Evolutionary conservation across 2,113 vertebrate species (phyloP).

Genomic region (Lycocorax pyrrhopterus): DNA sequence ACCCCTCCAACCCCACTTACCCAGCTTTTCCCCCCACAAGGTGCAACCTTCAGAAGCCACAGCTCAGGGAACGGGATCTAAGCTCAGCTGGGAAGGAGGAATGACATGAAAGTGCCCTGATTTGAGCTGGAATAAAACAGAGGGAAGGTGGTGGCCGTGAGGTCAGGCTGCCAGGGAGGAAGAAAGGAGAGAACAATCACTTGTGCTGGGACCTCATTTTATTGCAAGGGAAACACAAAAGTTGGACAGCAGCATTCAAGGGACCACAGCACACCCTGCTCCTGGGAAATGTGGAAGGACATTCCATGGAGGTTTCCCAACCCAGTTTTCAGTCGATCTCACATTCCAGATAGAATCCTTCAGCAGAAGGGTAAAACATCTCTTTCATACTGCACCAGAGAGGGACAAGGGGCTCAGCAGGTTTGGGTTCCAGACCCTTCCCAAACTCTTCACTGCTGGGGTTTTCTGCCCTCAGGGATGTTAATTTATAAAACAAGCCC

Average conservation of each 20-base stretch:
- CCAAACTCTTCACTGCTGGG: neutral
- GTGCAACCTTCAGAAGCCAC: neutral
- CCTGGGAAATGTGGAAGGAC: neutral
- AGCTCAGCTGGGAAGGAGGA: neutral
- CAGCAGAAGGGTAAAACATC: neutral
- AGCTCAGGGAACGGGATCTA: neutral
- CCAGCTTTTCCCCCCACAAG: too few species aligned
- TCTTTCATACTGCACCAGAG: neutral
- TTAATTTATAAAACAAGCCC: neutral
- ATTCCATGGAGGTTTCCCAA: rapidly evolving
- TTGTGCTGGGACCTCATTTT: neutral
- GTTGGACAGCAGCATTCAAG: neutral
- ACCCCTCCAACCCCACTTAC: rapidly evolving
- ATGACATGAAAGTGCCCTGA: neutral
- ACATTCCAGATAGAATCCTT: rapidly evolving
- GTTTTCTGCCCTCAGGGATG: neutral
- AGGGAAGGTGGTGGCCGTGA: neutral
- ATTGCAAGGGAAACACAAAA: neutral
- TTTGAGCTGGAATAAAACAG: neutral
- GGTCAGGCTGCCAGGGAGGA: neutral
- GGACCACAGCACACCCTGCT: neutral
- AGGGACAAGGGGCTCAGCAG: rapidly evolving
- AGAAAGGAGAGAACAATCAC: neutral
- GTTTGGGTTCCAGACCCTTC: neutral
- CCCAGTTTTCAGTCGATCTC: rapidly evolving